A percentile compares a stretch with the other conserved stretches of the same genome.
Evolutionary conservation across 2,888 invertebrate genomes (phyloP).

Genomic region (Tachina lurida): DNA sequence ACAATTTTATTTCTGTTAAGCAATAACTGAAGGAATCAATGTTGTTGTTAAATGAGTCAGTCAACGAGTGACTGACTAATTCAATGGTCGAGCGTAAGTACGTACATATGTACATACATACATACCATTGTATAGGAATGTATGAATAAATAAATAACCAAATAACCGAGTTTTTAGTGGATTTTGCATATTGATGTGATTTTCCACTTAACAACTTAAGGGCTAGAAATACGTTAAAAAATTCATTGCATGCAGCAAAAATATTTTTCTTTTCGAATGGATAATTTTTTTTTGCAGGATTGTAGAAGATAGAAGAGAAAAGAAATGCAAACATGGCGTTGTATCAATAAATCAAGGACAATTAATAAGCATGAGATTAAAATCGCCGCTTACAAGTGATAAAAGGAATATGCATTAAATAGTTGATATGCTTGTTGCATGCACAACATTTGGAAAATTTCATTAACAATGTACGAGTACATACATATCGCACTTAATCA

Average conservation of each 20-base stretch:
- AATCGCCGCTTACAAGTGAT: background rate
- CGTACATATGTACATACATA: too few relatives aligned
- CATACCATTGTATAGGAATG: background rate
- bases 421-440: too few relatives aligned
- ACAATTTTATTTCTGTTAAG: conserved; percentile 48
- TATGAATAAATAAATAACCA: conserved; percentile 34
- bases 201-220: conserved; percentile 59
- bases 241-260: conserved; percentile 46
- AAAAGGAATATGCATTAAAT: too few relatives aligned
- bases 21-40: conserved; percentile 46
- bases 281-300: background rate
- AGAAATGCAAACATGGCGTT: background rate
- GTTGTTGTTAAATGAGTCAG: background rate
- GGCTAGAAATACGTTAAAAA: conserved; percentile 40
- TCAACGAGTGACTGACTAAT: background rate
- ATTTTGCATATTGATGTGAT: conserved; percentile 68
- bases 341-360: background rate
- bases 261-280: conserved; percentile 1
- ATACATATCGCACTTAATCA: too few relatives aligned
- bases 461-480: too few relatives aligned
- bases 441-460: too few relatives aligned
- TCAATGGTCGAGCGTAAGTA: background rate
- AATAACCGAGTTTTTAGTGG: conserved; percentile 47
- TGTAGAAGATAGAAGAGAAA: background rate
- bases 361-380: background rate